A percentile compares a stretch with the other conserved stretches of the same genome.
These are phyloP conservation scores for Ferdinandea cuprea DNA, from an alignment of 2,888 invertebrate genomes.

Conservation along the genomic window DNA sequence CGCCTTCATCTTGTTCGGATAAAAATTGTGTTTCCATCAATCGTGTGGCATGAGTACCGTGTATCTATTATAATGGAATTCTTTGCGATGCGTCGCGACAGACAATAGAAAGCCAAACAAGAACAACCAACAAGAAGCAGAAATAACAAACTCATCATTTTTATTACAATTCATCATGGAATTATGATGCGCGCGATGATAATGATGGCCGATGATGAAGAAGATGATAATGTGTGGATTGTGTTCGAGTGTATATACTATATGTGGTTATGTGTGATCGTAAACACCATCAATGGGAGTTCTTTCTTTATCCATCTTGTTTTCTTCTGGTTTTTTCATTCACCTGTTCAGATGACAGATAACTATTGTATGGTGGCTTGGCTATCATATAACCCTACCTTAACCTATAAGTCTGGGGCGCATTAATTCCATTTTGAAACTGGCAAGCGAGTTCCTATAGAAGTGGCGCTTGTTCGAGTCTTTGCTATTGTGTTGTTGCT, in stretches of 20 bases:
- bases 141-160: slow-evolving; percentile 56
- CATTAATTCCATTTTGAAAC: slow-evolving; percentile 3
- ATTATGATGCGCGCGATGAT: slow-evolving; percentile 65
- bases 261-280: too few species aligned
- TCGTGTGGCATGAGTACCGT: slow-evolving; percentile 14
- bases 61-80: slow-evolving; percentile 33
- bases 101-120: slow-evolving; percentile 35
- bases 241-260: slow-evolving; percentile 45
- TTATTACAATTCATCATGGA: slow-evolving; percentile 67
- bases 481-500: slow-evolving; percentile 41
- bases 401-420: slow-evolving; percentile 7
- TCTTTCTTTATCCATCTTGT: slow-evolving; percentile 7
- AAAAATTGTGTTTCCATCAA: slow-evolving; percentile 5
- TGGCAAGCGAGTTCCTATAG: background rate
- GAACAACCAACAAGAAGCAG: slow-evolving; percentile 24
- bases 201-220: slow-evolving; percentile 63
- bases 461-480: slow-evolving; percentile 47
- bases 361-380: slow-evolving; percentile 48
- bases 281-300: slow-evolving; percentile 37
- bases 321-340: too few species aligned
- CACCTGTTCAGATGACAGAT: slow-evolving; percentile 68
- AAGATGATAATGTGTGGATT: slow-evolving; percentile 38
- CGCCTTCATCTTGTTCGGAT: slow-evolving; percentile 57
- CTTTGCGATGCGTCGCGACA: slow-evolving; percentile 9
- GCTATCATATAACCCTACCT: slow-evolving; percentile 47